Percentiles rank a stretch among this genome's conserved stretches.
phyloP scores from a whole-genome alignment of 1,140 invertebrate species.

The Ylistrum balloti region DNA sequence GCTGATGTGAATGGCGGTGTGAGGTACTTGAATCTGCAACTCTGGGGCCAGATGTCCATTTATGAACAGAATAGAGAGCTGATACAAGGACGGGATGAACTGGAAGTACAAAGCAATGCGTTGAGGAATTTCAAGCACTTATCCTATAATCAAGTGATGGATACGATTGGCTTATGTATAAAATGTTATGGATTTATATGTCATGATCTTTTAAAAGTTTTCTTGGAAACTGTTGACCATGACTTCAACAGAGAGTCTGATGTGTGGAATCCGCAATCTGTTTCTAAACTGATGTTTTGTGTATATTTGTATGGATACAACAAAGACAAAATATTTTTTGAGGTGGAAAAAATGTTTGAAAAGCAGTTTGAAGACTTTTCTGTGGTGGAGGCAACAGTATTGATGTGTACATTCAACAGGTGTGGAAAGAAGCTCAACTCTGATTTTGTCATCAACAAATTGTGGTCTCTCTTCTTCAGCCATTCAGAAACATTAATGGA shows the following conservation, averaged over 20 bases:
- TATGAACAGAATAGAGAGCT: background rate
- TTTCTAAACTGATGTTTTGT: slow-evolving; percentile 6
- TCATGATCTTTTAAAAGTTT: background rate
- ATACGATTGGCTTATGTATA: background rate
- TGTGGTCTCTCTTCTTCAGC: background rate
- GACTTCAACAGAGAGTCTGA: background rate
- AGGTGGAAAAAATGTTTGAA: background rate
- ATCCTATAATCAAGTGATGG: background rate
- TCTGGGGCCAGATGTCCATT: background rate
- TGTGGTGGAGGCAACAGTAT: background rate
- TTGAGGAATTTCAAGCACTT: background rate
- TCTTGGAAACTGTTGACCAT: background rate
- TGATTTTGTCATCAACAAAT: background rate
- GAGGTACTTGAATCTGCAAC: background rate
- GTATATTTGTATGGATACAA: background rate
- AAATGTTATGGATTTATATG: background rate
- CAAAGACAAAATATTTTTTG: background rate
- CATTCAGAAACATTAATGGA: background rate
- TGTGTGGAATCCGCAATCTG: background rate
- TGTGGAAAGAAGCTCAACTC: background rate
- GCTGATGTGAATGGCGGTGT: background rate
- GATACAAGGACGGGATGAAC: background rate
- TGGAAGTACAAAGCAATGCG: background rate
- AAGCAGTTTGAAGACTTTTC: background rate
- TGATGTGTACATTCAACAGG: background rate